Evolutionary conservation across 2,888 invertebrate species (phyloP), one percentile per base, ranked within the genome.

Genomic region (Torymus aiolomorphi): DNA sequence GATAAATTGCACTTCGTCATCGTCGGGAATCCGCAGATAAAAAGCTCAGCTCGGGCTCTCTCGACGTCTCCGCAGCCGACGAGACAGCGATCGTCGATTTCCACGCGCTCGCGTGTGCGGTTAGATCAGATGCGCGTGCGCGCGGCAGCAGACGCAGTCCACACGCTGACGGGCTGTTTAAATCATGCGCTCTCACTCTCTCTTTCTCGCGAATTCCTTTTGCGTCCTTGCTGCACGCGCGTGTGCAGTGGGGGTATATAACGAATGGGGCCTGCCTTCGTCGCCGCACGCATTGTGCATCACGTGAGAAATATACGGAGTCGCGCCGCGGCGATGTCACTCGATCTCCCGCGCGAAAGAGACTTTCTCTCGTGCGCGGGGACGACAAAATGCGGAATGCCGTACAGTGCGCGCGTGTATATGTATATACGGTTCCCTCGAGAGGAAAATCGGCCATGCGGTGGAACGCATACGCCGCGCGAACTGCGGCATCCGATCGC

Each of bases 251-350:
- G n/a, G 72, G 67, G 78, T 3, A 5, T 31, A 84, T 83, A 83
- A 86, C 84, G 84, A 85, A 86, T 83, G 84, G 83, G 83, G 16
- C 82, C 31, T 81, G 84, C 82, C 57, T 14, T 31, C 18, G 83
- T 82, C 83, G 83, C 81, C 70, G 73, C 76, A 80, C 80, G 84
- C 82, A 85, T 85, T 86, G 84, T 82, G 81, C 83, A 85, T 84
- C 24, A 24, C 77, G 79, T 81, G 83, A 85, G 85, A 86, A 86
- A 83, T 82, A 31, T 31, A 82, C 82, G 82, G 80, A 84, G 86
- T 81, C 49, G 59, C 72, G 52, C 54, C 24, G 31, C 3, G 10
- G 54, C 59, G 66, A 67, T 78, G 72, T 73, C 78, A 73, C 72
- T 78, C 67, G 78, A 78, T 72, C 65, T 72, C 59, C 24, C 69